phyloP scores from a whole-genome alignment of 2,797 vertebrate species.

The Rhinoraja longicauda region DNA sequence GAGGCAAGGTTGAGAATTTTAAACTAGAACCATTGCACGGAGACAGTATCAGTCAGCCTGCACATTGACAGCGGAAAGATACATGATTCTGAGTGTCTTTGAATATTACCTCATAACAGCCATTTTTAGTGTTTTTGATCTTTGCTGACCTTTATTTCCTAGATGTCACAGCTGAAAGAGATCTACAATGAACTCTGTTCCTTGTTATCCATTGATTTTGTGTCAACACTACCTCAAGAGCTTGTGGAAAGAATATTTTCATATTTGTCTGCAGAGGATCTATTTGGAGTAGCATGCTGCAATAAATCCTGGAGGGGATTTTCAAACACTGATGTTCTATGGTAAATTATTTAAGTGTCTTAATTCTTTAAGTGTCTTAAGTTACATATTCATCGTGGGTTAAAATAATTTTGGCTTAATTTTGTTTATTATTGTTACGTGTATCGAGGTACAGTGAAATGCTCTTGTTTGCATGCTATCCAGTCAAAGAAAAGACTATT shows the following conservation, averaged over 20 bases:
- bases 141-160: background rate
- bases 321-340: constrained; percentile 25
- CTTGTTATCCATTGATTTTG: constrained; percentile 33
- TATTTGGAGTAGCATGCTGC: background rate
- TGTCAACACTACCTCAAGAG: constrained; percentile 5
- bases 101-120: background rate
- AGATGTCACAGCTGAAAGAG: constrained; percentile 9
- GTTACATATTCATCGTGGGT: background rate
- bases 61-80: too few species aligned
- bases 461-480: too few species aligned
- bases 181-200: constrained; percentile 11
- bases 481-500: too few species aligned
- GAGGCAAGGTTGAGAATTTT: too few species aligned
- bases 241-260: constrained; percentile 34
- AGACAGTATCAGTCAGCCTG: too few species aligned
- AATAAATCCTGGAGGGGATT: constrained; percentile 32
- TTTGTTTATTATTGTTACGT: too few species aligned
- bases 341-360: background rate
- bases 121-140: constrained; percentile 10
- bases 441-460: too few species aligned
- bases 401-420: background rate
- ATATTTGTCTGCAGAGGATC: constrained; percentile 20
- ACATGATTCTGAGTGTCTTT: background rate
- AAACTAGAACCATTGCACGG: too few species aligned
- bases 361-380: background rate